Base-by-base conservation (phyloP, 2,113 vertebrate species). In the Cryptomyrus ogoouensis region DNA sequence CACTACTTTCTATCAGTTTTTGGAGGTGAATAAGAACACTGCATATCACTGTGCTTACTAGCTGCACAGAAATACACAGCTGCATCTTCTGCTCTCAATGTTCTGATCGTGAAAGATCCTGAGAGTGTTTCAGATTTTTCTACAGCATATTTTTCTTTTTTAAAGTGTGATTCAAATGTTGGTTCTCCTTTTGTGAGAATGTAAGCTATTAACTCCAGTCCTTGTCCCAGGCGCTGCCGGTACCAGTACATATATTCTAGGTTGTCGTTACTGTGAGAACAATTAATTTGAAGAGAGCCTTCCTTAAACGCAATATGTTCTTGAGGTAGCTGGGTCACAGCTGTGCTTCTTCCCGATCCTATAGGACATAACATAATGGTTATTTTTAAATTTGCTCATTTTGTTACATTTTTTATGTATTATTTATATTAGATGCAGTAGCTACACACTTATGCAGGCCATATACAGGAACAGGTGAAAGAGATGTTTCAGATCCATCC, bases 21-120 rank as follows among this genome's bases (percentile, higher is more conserved):
- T 89, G 88, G 42, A 49, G 27, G 62, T 74, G 42, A 49, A n/a
- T 74, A 6, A 77, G 58, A 46, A 17, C n/a, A 46, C 39, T 13
- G 21, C 70, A 44, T 47, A 46, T 74, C 88, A 89, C 58, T 89
- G 88, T 89, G 88, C 70, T 89, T 12, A 74, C 88, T 89, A 74
- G 88, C 62, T 58, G 53, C 53, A 58, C 53, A 58, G 53, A 8
- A 58, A 58, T 58, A 58, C 53, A 58, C 53, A 58, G 53, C 53
- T 58, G 53, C 21, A 58, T 58, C 53, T 58, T 58, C 53, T 58
- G 53, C 53, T 58, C 5, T 88, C 44, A 88, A n/a, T n/a, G 10
- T 1, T 5, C n/a, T 89, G 70, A 83, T 83, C 6, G 5, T 24
- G 53, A 58, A 58, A 58, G 53, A 58, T 21, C 53, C 53, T 58